Conservation (phyloP, 2,797 vertebrate species). For the Linurgus olivaceus region DNA sequence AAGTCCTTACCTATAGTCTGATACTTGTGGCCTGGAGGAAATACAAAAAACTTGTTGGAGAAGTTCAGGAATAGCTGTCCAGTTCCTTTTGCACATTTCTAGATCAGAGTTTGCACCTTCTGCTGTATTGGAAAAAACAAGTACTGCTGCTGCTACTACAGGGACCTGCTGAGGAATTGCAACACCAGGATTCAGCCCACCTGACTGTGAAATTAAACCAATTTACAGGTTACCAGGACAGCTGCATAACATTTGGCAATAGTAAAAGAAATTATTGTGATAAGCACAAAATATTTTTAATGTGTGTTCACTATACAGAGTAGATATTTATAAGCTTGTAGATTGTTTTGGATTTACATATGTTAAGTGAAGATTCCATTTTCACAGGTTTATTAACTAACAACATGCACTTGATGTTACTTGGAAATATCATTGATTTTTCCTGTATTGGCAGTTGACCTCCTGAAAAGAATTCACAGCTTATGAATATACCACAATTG, state of each 20-base stretch:
- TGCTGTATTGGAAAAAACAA: background rate
- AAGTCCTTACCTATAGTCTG: background rate
- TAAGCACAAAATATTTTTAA: background rate
- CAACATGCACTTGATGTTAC: background rate
- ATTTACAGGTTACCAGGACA: background rate
- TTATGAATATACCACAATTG: conserved; percentile 15
- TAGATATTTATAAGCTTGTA: background rate
- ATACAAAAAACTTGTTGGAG: background rate
- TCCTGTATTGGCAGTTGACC: background rate
- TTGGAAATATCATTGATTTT: conserved; percentile 2
- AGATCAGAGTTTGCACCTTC: background rate
- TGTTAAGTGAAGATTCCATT: background rate
- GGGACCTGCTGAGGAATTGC: background rate
- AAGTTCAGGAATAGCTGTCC: background rate
- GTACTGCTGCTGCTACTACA: background rate
- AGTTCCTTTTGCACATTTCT: background rate
- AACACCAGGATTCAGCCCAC: background rate
- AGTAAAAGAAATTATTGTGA: background rate
- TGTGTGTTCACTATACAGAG: background rate
- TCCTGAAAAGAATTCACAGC: background rate
- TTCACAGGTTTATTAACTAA: background rate
- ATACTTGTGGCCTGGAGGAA: background rate
- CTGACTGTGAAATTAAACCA: background rate
- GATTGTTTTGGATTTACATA: background rate
- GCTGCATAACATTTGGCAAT: background rate